Evolutionary conservation across 1,140 invertebrate genomes (phyloP), one percentile per base, ranked within the genome.

Genomic region (Lutraria rhynchaena): DNA sequence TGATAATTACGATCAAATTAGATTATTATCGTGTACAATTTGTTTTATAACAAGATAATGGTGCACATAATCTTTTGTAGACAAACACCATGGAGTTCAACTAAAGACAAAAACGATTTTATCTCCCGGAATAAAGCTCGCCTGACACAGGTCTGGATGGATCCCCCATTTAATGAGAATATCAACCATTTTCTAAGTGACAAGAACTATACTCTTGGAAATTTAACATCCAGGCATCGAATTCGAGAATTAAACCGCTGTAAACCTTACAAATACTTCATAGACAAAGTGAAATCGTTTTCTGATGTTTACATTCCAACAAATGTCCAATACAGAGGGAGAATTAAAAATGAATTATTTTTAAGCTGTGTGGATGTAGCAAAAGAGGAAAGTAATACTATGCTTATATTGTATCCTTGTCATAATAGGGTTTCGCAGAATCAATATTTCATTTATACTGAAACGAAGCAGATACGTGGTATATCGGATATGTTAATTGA

Each of bases 251-350:
- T 49, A 22, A 80, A 80, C 37, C 27, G 60, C 22, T 80, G 76
- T 61, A 69, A 70, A 35, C 65, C 76, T 24, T 80, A 80, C 29
- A 46, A 80, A 29, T 80, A 80, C 41, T 80, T 67, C 27, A n/a
- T 80, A 15, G 65, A 80, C 29, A 57, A 41, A 22, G 51, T 80
- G n/a, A 33, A 31, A 35, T 55, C 63, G 17, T 41, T 80, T 19
- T 80, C 76, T 0, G 33, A 69, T 22, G 65, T 80, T 5, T 80
- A 46, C 49, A 58, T 80, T 31, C 63, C 65, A 22, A 27, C 0
- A 0, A 33, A 70, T 15, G 19, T 33, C 33, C n/a, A 37, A 3
- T 44, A 24, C 44, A 24, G 17, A 15, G 76, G 76, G 11, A 49
- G 24, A 5, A 69, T 80, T 46, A 33, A 60, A 22, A 80, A 58